These are phyloP conservation scores for Digitonthophagus gazella DNA, from an alignment of 2,888 invertebrate species.

Conservation along the genomic window DNA sequence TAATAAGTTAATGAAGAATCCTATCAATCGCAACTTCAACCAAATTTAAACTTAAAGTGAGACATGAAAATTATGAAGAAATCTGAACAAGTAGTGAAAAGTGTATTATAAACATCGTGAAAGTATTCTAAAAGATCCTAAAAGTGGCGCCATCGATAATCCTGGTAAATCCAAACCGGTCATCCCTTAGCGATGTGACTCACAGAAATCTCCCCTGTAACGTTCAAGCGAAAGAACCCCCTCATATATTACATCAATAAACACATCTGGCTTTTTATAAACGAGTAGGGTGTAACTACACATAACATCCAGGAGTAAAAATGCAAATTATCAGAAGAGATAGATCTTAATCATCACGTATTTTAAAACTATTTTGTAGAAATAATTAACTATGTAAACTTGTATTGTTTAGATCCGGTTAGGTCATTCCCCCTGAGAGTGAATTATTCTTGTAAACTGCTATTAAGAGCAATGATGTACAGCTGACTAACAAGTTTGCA, in stretches of 20 bases:
- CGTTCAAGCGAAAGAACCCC: not conserved
- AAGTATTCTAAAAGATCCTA: not conserved
- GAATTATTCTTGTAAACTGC: not conserved
- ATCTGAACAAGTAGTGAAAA: not conserved
- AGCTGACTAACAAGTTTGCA: no score
- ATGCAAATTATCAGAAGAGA: no score
- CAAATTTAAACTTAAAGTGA: not conserved
- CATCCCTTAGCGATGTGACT: not conserved
- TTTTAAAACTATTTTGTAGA: no score
- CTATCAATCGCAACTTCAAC: no score
- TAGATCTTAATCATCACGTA: no score
- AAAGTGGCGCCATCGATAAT: not conserved
- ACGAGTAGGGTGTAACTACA: no score
- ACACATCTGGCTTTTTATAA: not conserved
- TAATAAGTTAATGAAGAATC: no score
- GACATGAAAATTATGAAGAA: not conserved
- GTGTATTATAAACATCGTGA: not conserved
- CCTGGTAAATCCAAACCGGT: not conserved
- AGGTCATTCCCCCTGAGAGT: not conserved
- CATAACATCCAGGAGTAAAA: no score
- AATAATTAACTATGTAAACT: no score
- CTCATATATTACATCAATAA: not conserved
- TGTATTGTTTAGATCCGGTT: no score
- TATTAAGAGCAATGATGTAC: not conserved
- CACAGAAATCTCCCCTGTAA: not conserved